Evolutionary conservation across 1,140 invertebrate species (phyloP).

Genomic region (Zaprionus africanus): DNA sequence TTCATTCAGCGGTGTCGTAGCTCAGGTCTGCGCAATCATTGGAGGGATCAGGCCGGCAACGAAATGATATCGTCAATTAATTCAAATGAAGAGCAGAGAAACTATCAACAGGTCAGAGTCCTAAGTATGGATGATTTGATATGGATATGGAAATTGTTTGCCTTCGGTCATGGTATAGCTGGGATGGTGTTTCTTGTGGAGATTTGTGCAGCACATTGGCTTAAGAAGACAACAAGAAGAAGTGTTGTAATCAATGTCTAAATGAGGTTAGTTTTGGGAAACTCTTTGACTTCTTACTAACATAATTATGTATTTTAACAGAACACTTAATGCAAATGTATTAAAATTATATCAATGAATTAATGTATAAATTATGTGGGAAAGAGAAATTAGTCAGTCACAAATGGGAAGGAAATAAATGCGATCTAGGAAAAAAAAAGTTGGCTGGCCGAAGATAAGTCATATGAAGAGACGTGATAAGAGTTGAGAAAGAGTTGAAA

Average conservation of each 20-base stretch:
- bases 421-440: too few relatives aligned
- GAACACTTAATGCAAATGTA: too few relatives aligned
- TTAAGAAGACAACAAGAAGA: neutral
- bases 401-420: too few relatives aligned
- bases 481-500: too few relatives aligned
- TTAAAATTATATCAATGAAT: too few relatives aligned
- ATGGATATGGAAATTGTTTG: constrained; percentile 20
- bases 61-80: neutral
- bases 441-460: too few relatives aligned
- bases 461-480: too few relatives aligned
- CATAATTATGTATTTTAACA: neutral
- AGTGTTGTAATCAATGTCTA: neutral
- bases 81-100: neutral
- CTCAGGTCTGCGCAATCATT: neutral
- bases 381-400: too few relatives aligned
- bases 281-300: neutral
- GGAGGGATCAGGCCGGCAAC: neutral
- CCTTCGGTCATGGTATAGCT: constrained; percentile 13
- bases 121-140: constrained; percentile 16
- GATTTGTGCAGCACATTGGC: neutral
- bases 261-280: neutral
- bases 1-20: neutral
- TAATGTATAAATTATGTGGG: too few relatives aligned
- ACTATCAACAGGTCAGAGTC: neutral
- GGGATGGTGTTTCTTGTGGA: neutral